Evolutionary conservation across 2,888 invertebrate genomes (phyloP), one percentile per base, ranked within the genome.

Genomic region (Leucophora obtusa): DNA sequence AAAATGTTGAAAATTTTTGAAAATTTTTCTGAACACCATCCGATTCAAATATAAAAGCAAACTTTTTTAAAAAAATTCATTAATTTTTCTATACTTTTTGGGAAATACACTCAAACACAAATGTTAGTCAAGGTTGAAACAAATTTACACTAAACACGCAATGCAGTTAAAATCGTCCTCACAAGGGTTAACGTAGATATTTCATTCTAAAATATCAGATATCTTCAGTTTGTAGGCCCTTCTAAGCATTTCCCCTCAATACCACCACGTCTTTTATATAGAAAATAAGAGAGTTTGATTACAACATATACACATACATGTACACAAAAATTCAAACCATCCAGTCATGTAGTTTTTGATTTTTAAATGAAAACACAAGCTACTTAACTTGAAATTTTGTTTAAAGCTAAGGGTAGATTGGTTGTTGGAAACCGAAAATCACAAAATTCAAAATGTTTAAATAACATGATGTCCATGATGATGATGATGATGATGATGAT

Each of bases 371-470:
- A 73, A 73, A 73, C 77, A 74, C 81, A 70, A 70, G 77, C 81
- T 77, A 81, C 81, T 81, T 77, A 77, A 77, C 69, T 65, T 53
- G 65, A 43, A 65, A 60, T 59, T 15, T 66, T 43, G 54, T n/a
- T 38, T 54, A 47, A 9, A 24, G 17, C 60, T 53, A n/a, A 59
- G 47, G 65, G 53, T 15, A 43, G 69, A 58, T 53, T 43, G 21
- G 33, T 18, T 72, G 21, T 53, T 33, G 62, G 59, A 75, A 80
- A 72, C 50, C 63, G 72, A 17, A 76, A 76, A 76, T 76, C 79
- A 79, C 56, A 75, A 76, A 76, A 71, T 38, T 62, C 69, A 51
- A 81, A 81, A 70, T 81, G 50, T 77, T 73, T 50, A 50, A 65
- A 76, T 73, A 72, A 73, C 43, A 77, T 56, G 69, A 69, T 15